Percentiles rank a stretch among this genome's conserved stretches.
Conservation (phyloP, 2,888 invertebrate species). For the Troilus luridus region DNA sequence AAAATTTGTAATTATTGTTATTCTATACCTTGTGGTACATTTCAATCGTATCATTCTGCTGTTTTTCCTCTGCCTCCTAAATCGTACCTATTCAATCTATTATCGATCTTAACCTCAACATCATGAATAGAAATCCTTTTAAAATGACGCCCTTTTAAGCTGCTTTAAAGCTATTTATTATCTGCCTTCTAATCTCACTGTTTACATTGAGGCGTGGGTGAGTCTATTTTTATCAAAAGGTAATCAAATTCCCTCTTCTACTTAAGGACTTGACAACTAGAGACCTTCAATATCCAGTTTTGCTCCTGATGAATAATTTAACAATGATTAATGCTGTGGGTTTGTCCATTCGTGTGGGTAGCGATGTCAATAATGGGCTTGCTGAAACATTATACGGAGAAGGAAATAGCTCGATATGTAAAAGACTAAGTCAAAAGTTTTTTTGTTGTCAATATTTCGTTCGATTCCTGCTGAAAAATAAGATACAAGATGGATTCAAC, state of each 20-base stretch:
- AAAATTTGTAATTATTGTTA: no score
- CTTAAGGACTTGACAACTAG: neutral
- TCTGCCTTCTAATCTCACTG: neutral
- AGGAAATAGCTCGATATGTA: no score
- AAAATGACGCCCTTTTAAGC: neutral
- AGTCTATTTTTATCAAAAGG: neutral
- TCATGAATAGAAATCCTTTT: neutral
- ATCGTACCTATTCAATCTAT: neutral
- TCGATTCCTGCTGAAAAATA: no score
- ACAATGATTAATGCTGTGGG: neutral
- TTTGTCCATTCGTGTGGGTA: neutral
- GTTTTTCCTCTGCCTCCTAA: neutral
- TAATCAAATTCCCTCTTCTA: neutral
- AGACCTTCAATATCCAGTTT: slow-evolving; percentile 30
- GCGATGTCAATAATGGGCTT: neutral
- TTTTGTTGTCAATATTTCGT: no score
- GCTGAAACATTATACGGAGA: neutral
- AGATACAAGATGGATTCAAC: no score
- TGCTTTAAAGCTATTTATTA: neutral
- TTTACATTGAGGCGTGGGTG: slow-evolving; percentile 7
- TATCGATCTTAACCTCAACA: neutral
- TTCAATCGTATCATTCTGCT: no score
- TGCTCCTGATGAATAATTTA: neutral
- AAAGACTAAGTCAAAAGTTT: no score
- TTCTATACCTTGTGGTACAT: no score